These are phyloP conservation scores for Perdita meconis DNA, from an alignment of 2,888 invertebrate species.

Conservation along the genomic window DNA sequence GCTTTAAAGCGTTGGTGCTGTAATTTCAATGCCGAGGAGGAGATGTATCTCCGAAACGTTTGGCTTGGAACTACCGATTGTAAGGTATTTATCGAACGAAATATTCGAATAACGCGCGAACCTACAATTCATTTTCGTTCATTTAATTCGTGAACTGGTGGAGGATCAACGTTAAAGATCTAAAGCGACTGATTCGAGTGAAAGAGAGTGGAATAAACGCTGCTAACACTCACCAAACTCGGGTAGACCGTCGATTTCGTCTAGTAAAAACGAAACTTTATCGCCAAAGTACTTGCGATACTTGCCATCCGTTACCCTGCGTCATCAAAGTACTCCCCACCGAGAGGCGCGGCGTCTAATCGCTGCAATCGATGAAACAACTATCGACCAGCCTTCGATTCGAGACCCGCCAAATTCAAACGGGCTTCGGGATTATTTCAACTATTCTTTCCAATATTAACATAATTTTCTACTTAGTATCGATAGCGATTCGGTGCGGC, in stretches of 20 bases:
- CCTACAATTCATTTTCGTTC: neutral
- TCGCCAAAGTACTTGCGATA: conserved; percentile 24
- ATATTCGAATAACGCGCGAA: conserved; percentile 56
- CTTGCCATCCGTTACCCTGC: conserved; percentile 45
- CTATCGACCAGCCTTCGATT: conserved; percentile 20
- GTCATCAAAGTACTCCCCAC: conserved; percentile 33
- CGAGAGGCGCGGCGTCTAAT: conserved; percentile 27
- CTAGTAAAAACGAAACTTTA: conserved; percentile 7
- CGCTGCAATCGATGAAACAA: conserved; percentile 20
- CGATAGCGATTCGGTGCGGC: too few relatives aligned
- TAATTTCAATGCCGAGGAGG: too few relatives aligned
- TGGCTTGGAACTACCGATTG: too few relatives aligned
- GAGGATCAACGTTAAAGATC: neutral
- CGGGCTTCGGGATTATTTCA: neutral
- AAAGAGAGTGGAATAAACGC: neutral
- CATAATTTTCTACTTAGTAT: too few relatives aligned
- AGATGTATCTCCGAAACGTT: neutral
- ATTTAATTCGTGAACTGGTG: neutral
- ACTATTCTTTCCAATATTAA: too few relatives aligned
- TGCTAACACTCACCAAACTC: conserved; percentile 26
- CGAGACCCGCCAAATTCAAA: conserved; percentile 36
- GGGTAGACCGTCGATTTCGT: conserved; percentile 21
- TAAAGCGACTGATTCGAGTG: too few relatives aligned
- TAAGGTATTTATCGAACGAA: conserved; percentile 18
- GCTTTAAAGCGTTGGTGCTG: neutral